These are phyloP conservation scores for Cyclina sinensis DNA, from an alignment of 1,140 invertebrate species.

Conservation along the genomic window DNA sequence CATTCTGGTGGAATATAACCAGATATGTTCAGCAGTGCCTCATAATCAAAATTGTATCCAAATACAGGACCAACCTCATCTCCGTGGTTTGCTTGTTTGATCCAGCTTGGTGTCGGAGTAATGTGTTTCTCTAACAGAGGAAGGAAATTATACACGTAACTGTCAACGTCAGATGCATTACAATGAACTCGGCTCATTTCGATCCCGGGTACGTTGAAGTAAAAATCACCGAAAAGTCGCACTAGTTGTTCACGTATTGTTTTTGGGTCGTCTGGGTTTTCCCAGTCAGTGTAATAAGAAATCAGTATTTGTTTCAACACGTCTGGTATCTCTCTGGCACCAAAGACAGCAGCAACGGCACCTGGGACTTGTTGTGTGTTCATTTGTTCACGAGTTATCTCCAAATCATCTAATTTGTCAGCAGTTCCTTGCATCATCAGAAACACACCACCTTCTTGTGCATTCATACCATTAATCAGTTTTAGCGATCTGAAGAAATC, in stretches of 20 bases:
- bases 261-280: slow-evolving; percentile 12
- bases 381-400: slow-evolving; percentile 19
- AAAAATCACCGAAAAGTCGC: background rate
- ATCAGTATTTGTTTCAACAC: background rate
- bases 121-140: background rate
- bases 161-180: slow-evolving; percentile 2
- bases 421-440: background rate
- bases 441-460: slow-evolving; percentile 34
- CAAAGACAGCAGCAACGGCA: background rate
- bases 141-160: slow-evolving; percentile 20
- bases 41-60: slow-evolving; percentile 29
- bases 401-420: background rate
- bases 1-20: slow-evolving; percentile 17
- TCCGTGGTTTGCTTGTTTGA: slow-evolving; percentile 9
- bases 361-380: slow-evolving; percentile 22
- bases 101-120: slow-evolving; percentile 7
- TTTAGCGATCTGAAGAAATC: slow-evolving; percentile 22
- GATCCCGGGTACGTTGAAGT: slow-evolving; percentile 30
- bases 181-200: slow-evolving; percentile 24
- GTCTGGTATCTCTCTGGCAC: background rate
- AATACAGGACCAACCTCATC: slow-evolving; percentile 45
- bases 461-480: slow-evolving; percentile 49
- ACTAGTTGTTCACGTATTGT: slow-evolving; percentile 16
- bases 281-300: slow-evolving; percentile 31
- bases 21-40: background rate